These are phyloP conservation scores for Nesoenas mayeri DNA, from an alignment of 2,113 vertebrate species.

Conservation along the genomic window DNA sequence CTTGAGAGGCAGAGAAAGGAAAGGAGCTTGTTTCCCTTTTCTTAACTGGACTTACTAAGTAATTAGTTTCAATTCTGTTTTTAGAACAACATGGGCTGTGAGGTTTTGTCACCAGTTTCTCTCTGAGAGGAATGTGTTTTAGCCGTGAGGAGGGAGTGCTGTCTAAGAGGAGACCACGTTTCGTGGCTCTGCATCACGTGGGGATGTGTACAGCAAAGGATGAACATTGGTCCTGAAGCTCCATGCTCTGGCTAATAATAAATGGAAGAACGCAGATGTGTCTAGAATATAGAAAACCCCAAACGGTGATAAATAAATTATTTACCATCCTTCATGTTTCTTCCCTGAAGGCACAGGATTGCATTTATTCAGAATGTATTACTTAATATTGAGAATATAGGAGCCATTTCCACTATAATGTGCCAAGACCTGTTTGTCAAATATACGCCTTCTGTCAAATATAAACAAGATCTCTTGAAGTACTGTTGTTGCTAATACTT, in stretches of 20 bases:
- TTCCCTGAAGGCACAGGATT: neutral
- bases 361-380: neutral
- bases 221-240: neutral
- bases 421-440: neutral
- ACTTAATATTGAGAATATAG: neutral
- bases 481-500: neutral
- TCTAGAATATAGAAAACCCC: neutral
- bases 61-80: constrained; percentile 34
- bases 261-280: neutral
- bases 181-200: neutral
- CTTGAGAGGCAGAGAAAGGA: neutral
- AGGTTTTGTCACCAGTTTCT: neutral
- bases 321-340: neutral
- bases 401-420: neutral
- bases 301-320: neutral
- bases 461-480: neutral
- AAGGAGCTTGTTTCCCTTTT: constrained; percentile 18
- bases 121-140: neutral
- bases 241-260: neutral
- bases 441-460: neutral
- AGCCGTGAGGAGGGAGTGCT: neutral
- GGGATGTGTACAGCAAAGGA: neutral
- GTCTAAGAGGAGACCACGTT: neutral
- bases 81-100: neutral
- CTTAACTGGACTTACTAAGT: neutral